Evolutionary conservation across 2,797 vertebrate genomes (phyloP).

Genomic region (Onychomys torridus): DNA sequence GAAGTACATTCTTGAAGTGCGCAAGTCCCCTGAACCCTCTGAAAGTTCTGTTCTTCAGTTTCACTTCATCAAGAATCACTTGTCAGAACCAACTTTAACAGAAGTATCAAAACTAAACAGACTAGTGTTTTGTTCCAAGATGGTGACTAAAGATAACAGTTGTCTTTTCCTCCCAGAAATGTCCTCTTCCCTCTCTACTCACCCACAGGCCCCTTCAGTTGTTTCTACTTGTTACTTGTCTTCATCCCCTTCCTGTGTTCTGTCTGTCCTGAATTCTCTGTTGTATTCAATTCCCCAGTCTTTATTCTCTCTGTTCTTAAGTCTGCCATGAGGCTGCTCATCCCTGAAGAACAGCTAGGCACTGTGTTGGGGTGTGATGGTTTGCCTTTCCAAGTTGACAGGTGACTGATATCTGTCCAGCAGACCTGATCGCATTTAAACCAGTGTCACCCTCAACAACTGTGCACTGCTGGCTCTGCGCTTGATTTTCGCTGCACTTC

Average conservation of each 20-base stretch:
- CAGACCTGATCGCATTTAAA: slow-evolving; percentile 20
- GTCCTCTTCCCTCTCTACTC: slow-evolving; percentile 4
- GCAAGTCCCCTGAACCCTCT: neutral
- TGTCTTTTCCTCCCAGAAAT: neutral
- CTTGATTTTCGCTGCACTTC: slow-evolving; percentile 5
- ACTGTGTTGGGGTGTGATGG: neutral
- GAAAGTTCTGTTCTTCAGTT: neutral
- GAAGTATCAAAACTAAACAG: slow-evolving; percentile 29
- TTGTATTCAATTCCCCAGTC: neutral
- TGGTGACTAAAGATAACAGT: neutral
- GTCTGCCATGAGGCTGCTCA: neutral
- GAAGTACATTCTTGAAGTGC: neutral
- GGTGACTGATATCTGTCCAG: slow-evolving; percentile 2
- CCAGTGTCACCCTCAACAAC: neutral
- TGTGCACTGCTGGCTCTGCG: neutral
- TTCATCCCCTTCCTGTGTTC: neutral
- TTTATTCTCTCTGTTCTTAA: neutral
- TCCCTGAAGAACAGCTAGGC: neutral
- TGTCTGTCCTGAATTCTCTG: neutral
- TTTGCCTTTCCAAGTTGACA: slow-evolving; percentile 30
- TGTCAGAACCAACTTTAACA: neutral
- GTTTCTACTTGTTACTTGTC: neutral
- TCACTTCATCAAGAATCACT: slow-evolving; percentile 13
- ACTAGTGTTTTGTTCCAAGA: slow-evolving; percentile 10
- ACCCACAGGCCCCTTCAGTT: neutral